Evolutionary conservation across 2,888 invertebrate genomes (phyloP), one percentile per base, ranked within the genome.

Genomic region (Pantelozetes paolii): DNA sequence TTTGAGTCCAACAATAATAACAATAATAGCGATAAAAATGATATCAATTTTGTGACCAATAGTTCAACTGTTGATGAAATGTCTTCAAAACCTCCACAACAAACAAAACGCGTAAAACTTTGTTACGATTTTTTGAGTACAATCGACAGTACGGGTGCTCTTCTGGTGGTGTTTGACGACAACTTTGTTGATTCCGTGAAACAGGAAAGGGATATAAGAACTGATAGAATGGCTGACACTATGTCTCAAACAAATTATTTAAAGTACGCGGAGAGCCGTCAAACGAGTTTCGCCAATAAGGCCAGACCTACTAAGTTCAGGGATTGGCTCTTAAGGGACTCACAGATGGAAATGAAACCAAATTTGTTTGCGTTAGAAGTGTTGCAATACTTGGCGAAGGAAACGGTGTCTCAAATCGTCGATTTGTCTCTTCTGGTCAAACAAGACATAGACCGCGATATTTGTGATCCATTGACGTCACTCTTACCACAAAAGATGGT

Each of bases 361-460:
- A 82, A 81, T 73, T 77, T 81, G 8, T 79, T 87, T 70, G 90
- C 90, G 0, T 84, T 90, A 79, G 90, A 90, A 80, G 88, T 94
- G 2, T 82, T 95, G 76, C 88, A 90, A 67, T 94, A 93, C 81
- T 85, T 94, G 77, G 92, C 93, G 0, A 92, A 92, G 81, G 94
- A 95, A 84, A 92, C 92, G 0, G 90, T 95, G 9, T 48, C 40
- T 59, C 79, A 83, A 82, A 88, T 94, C 74, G 88, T 92, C 1
- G 94, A 94, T 83, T 87, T 89, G 78, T 89, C 91, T 0, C 87
- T 94, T 76, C 81, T 94, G 69, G 88, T 93, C 1, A 85, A 92
- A 62, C 87, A 91, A 79, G 93, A 93, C 75, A 78, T 78, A 75
- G 76, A 75, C 13, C 79, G 79, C 5, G 73, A 73, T 15, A 75